A percentile compares a stretch with the other conserved stretches of the same genome.
These are phyloP conservation scores for Narcine bancroftii DNA, from an alignment of 2,113 vertebrate genomes.

Conservation along the genomic window DNA sequence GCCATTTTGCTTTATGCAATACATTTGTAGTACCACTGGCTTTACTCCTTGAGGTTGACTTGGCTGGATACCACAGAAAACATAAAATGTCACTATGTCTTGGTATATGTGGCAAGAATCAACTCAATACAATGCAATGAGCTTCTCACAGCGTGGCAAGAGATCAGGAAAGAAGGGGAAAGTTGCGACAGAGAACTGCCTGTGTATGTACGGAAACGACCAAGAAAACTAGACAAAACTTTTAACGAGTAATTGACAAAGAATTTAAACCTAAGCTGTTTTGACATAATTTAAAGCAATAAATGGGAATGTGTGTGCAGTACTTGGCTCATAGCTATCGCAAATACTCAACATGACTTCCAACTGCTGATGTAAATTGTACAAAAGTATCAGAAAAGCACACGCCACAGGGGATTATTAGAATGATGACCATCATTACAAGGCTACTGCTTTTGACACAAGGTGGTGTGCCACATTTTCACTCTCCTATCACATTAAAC, in stretches of 20 bases:
- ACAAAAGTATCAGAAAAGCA: not conserved
- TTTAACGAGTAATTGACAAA: not conserved
- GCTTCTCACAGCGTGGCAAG: not conserved
- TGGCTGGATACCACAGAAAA: no score
- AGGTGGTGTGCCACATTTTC: slow-evolving; percentile 54
- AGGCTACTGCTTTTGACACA: slow-evolving; percentile 55
- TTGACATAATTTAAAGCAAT: slow-evolving; percentile 19
- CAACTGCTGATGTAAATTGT: not conserved
- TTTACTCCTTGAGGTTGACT: no score
- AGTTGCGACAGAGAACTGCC: not conserved
- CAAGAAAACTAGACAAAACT: not conserved
- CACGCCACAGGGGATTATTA: slow-evolving; percentile 41
- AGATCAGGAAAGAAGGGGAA: not conserved
- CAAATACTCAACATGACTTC: slow-evolving; percentile 14
- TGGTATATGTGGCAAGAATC: no score
- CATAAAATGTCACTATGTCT: no score
- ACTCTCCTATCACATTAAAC: slow-evolving; percentile 54
- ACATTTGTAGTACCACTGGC: no score
- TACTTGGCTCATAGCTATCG: not conserved
- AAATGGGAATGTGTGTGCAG: slow-evolving; percentile 13
- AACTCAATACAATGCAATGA: no score
- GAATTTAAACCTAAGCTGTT: not conserved
- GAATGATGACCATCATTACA: slow-evolving; percentile 41
- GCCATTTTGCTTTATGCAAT: no score
- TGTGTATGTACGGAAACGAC: not conserved